Evolutionary conservation across 2,113 vertebrate species (phyloP).

Genomic region (Seriola rivoliana): DNA sequence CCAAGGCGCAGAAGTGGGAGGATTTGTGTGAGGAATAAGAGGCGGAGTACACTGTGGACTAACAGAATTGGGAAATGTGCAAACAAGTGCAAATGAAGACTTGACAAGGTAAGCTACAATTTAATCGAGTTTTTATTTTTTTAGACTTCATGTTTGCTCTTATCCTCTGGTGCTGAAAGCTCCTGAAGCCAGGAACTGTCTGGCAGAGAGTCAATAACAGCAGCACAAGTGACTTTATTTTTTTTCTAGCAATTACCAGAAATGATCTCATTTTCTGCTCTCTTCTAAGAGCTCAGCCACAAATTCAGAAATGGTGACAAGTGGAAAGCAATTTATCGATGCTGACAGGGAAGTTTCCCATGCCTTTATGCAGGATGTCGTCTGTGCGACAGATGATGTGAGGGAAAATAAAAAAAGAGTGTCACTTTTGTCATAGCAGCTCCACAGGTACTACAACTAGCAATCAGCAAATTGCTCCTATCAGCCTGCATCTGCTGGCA

Average conservation of each 20-base stretch:
- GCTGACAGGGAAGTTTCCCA: slow-evolving; percentile 23
- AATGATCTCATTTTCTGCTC: slow-evolving; percentile 37
- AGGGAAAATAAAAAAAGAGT: not conserved
- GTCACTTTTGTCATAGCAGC: slow-evolving; percentile 24
- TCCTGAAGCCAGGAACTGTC: slow-evolving; percentile 34
- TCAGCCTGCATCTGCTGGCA: slow-evolving; percentile 23
- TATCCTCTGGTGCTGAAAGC: slow-evolving; percentile 27
- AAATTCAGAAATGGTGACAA: slow-evolving; percentile 21
- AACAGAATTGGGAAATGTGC: not conserved
- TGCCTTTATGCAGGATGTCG: slow-evolving; percentile 22
- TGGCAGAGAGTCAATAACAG: slow-evolving; percentile 30
- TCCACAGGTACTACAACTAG: not conserved
- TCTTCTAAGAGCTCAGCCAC: not conserved
- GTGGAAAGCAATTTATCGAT: slow-evolving; percentile 4
- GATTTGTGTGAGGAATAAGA: slow-evolving; percentile 1
- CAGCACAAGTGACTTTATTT: not conserved
- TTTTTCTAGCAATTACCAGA: slow-evolving; percentile 9
- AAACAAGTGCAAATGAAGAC: not conserved
- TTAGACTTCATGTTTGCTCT: slow-evolving; percentile 1
- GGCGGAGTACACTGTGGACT: not conserved
- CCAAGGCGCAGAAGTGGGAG: not conserved
- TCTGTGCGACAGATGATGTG: slow-evolving; percentile 21
- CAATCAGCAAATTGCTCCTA: slow-evolving; percentile 35
- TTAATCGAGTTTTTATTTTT: slow-evolving; percentile 9
- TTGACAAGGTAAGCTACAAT: not conserved